Evolutionary conservation across 2,113 vertebrate genomes (phyloP), one percentile per base, ranked within the genome.

Genomic region (Columba livia): DNA sequence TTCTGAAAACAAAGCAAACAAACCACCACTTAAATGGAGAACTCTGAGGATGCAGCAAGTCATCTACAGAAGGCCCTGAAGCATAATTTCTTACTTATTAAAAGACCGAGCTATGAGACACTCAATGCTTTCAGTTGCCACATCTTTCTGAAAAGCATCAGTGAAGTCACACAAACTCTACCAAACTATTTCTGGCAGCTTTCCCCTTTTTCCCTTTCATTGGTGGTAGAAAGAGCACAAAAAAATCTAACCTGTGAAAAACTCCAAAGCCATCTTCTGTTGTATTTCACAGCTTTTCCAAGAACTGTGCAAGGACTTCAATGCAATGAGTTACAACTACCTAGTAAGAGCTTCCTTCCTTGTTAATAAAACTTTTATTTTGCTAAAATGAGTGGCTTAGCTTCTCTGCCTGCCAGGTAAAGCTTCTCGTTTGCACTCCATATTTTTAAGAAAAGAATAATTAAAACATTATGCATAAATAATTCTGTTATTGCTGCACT

Each of bases 1-100:
- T 79, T 32, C 99, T 99, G 56, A 38, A 96, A 97, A 96, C 74
- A 34, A 91, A 65, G 50, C 17, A 62, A 32, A 81, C 61, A 10
- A 15, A 15, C 5, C 10, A 42, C 23, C 5, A 15, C 9, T 12
- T n/a, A 83, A 83, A 73, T 1, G 5, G 21, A 57, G 15, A 20
- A 50, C 40, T 79, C 58, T 79, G 42, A 48, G 10, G 18, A 72
- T 42, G 62, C 31, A 84, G 53, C 23, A 61, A 75, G n/a, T 19
- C 42, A 88, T n/a, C 40, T 56, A 7, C 51, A 71, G 44, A 90
- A 78, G 34, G 38, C 24, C 10, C 12, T 54, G 25, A 3, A 74
- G 58, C 9, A 57, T 42, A 2, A 29, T 6, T 89, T 77, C 42
- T 54, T 70, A 42, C 23, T 85, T 15, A 23, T 71, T 70, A 44